Evolutionary conservation across 2,888 invertebrate species (phyloP), one percentile per base, ranked within the genome.

Genomic region (Tetrapedia diversipes): DNA sequence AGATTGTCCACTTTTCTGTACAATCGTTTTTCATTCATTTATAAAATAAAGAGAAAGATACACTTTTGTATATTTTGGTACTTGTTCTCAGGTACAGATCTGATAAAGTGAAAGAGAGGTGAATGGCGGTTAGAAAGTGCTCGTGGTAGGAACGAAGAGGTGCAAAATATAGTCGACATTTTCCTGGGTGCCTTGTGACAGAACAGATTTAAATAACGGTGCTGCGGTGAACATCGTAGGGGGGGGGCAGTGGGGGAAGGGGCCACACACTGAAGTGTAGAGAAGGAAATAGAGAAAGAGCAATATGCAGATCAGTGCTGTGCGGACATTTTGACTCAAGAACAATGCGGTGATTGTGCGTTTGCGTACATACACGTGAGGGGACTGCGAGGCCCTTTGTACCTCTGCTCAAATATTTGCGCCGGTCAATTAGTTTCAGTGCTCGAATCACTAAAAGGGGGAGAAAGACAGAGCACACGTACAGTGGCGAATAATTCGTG

Each of bases 281-380:
- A 22, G 2, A 45, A 10, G 22, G 43, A 24, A 19, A 45, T 10
- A 67, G 53, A 29, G 10, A 29, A 54, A 66, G 72, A 80, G 64
- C 64, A 69, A 51, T 73, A 71, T 77, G 83, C 75, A 87, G 82
- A 82, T 88, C 86, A 85, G 89, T 90, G 90, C 89, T 87, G 90
- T 90, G 90, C 89, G 87, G 87, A 87, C 87, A 88, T 87, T 85
- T 85, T 73, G 80, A 84, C 81, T 79, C 69, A 83, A 84, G 77
- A 85, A 61, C 61, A 83, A 85, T 74, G 76, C 72, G 69, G 76
- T 75, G 77, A 78, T 69, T 80, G 82, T 82, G 83, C 82, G 78
- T 67, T 80, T 83, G 83, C 79, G 75, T 72, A 77, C 73, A 81
- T 75, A 83, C 54, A 74, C 56, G 64, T 54, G 43, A n/a, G 22